A percentile compares a stretch with the other conserved stretches of the same genome.
Conservation (phyloP, 1,140 invertebrate species). For the Acromyrmex heyeri region DNA sequence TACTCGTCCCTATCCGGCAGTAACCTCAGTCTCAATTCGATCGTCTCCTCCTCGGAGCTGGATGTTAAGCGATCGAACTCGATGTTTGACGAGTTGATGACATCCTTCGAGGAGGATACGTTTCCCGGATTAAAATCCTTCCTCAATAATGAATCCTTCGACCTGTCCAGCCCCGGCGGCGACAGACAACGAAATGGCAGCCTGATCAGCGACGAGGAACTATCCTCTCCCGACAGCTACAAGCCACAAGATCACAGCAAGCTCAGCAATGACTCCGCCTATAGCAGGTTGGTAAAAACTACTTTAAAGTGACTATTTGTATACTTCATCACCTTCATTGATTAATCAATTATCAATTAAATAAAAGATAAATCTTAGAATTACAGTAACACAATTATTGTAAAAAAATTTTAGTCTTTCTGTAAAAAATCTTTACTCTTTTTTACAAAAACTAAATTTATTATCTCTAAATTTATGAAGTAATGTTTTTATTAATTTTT, state of each 20-base stretch:
- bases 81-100: slow-evolving; percentile 86
- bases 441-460: neutral
- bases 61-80: slow-evolving; percentile 82
- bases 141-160: slow-evolving; percentile 79
- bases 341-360: neutral
- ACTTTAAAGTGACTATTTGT: slow-evolving; percentile 19
- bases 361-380: slow-evolving; percentile 4
- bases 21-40: slow-evolving; percentile 85
- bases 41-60: slow-evolving; percentile 79
- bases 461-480: neutral
- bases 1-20: slow-evolving; percentile 80
- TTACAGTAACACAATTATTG: neutral
- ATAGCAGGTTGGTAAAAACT: slow-evolving; percentile 88
- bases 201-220: slow-evolving; percentile 81
- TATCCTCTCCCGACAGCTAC: slow-evolving; percentile 82
- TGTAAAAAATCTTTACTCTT: neutral
- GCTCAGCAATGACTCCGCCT: slow-evolving; percentile 89
- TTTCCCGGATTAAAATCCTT: slow-evolving; percentile 78
- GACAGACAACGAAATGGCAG: slow-evolving; percentile 70
- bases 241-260: slow-evolving; percentile 80
- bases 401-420: neutral
- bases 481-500: too few species aligned
- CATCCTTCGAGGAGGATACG: slow-evolving; percentile 85
- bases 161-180: slow-evolving; percentile 74
- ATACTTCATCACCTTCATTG: neutral